These are phyloP conservation scores for Ammodytes marinus DNA, from an alignment of 2,113 vertebrate genomes.

Conservation along the genomic window DNA sequence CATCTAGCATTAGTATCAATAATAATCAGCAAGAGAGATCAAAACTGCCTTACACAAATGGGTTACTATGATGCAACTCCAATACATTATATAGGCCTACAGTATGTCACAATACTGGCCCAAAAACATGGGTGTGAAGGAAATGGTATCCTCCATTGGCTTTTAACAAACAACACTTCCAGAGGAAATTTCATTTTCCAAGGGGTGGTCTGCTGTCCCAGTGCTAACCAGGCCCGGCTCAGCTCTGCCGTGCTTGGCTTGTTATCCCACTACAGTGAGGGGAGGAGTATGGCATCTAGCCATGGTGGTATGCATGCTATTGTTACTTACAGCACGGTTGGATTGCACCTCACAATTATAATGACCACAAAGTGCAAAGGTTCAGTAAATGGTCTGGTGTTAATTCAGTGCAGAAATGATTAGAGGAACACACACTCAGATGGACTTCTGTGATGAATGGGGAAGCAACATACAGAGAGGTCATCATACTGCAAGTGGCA, in stretches of 20 bases:
- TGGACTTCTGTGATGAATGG: conserved; percentile 41
- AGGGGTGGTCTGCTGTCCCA: conserved; percentile 59
- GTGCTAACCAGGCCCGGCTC: conserved; percentile 34
- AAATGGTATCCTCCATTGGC: conserved; percentile 21
- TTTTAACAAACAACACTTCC: conserved; percentile 38
- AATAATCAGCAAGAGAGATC: background rate
- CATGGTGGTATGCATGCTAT: conserved; percentile 63
- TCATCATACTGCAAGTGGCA: conserved; percentile 66
- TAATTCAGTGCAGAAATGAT: conserved; percentile 54
- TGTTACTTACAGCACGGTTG: conserved; percentile 62
- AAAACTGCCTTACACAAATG: background rate
- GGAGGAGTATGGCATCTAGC: conserved; percentile 63
- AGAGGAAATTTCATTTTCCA: conserved; percentile 37
- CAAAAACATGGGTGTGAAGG: conserved; percentile 1
- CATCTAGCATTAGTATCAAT: background rate
- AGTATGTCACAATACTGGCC: background rate
- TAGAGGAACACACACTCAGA: conserved; percentile 52
- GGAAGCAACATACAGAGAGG: conserved; percentile 38
- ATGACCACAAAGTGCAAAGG: conserved; percentile 66
- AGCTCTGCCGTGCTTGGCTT: conserved; percentile 43
- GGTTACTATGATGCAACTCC: background rate
- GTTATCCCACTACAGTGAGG: conserved; percentile 37
- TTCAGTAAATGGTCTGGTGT: conserved; percentile 54
- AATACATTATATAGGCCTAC: background rate
- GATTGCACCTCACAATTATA: conserved; percentile 61